Base-by-base conservation (phyloP, 2,113 vertebrate species). In the Eretmodus cyanostictus region DNA sequence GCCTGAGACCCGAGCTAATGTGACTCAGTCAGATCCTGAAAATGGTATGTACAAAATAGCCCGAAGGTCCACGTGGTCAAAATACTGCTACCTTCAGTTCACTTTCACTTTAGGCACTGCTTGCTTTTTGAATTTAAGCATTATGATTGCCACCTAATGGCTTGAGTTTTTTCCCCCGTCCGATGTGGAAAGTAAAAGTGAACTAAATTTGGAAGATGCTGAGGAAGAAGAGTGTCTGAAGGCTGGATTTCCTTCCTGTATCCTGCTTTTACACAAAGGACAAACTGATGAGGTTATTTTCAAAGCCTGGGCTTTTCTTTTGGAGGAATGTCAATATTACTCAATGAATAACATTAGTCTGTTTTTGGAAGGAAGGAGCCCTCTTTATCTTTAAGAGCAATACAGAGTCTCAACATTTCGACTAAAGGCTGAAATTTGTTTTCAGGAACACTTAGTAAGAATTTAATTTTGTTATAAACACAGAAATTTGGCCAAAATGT, bases 191-290 rank as follows among this genome's bases (percentile, higher is more conserved):
- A 86, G 54, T 59, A 42, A 86, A 84, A 82, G 47, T 47, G 80
- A 90, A 42, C 59, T 85, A 51, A 51, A 47, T 55, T 71, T 82
- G 9, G 66, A 88, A 86, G 53, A 81, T 10, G 22, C 22, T 73
- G 82, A 84, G 19, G 55, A 71, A 34, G 22, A 83, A 42, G 2
- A 61, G 85, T 24, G 51, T 86, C 34, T 81, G n/a, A 53, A 76
- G 45, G 85, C 85, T 87, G 85, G 68, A 87, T 89, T 88, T 83
- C 45, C 71, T 87, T 89, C 86, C 68, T 47, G 84, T 87, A 71
- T 91, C 55, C 9, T 7, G 71, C 71, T 92, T 92, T 84, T 47
- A 87, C 53, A 86, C 86, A 89, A 63, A 88, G 31, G 86, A 81
- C 66, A 36, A 22, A 81, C 86, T 38, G 14, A 47, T 55, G 24